phyloP scores from a whole-genome alignment of 2,797 vertebrate species.

The Merluccius polli region DNA sequence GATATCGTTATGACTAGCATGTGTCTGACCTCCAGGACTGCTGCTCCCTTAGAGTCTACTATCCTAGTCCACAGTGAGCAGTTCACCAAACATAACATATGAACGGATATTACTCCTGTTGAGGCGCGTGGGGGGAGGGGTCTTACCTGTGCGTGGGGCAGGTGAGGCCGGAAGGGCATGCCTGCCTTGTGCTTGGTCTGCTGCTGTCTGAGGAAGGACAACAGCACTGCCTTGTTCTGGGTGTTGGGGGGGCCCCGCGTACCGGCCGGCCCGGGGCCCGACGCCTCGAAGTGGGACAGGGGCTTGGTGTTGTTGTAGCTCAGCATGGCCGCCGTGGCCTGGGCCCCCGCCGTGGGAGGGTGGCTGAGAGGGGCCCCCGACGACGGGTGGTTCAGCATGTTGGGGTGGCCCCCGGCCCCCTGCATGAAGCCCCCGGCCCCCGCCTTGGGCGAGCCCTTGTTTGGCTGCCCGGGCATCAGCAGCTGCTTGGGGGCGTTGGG shows the following conservation, averaged over 20 bases:
- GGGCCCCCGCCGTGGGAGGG: slow-evolving; percentile 64
- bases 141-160: slow-evolving; percentile 84
- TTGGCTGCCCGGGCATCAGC: slow-evolving; percentile 76
- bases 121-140: background rate
- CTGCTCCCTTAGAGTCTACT: too few relatives aligned
- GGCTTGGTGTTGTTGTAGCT: slow-evolving; percentile 95
- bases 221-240: slow-evolving; percentile 77
- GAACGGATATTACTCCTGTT: background rate
- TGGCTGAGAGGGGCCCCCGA: slow-evolving; percentile 70
- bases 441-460: slow-evolving; percentile 84
- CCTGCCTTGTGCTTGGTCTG: slow-evolving; percentile 83
- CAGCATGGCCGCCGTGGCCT: slow-evolving; percentile 65
- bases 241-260: slow-evolving; percentile 53
- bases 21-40: too few relatives aligned
- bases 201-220: slow-evolving; percentile 78
- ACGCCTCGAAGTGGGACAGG: slow-evolving; percentile 88
- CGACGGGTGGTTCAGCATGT: slow-evolving; percentile 78
- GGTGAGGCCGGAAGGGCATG: slow-evolving; percentile 78
- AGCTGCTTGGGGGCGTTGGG: slow-evolving; percentile 82
- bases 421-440: slow-evolving; percentile 75
- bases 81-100: too few relatives aligned
- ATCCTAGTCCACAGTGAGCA: too few relatives aligned
- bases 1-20: too few relatives aligned
- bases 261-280: slow-evolving; percentile 76
- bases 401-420: slow-evolving; percentile 66